Evolutionary conservation across 2,113 vertebrate genomes (phyloP).

Genomic region (Eulemur rufifrons): DNA sequence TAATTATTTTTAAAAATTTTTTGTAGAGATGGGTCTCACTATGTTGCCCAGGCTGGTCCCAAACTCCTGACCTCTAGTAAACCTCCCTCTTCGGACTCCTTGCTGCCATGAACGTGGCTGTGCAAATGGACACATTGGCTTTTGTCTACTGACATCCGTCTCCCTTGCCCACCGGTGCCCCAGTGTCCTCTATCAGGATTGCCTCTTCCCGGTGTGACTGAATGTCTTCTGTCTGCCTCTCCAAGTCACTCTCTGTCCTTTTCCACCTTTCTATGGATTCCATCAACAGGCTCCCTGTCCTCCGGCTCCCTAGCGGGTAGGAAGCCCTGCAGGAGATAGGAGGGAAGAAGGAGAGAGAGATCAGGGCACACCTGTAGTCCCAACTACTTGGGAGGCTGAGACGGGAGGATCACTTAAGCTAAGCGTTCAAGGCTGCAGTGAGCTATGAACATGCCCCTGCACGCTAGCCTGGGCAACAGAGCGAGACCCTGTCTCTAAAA

Average conservation of each 20-base stretch:
- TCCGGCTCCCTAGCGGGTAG: not conserved
- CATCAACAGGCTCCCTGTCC: not conserved
- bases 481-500: too few species aligned
- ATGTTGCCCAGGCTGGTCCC: too few species aligned
- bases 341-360: not conserved
- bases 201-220: not conserved
- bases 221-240: not conserved
- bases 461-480: too few species aligned
- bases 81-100: too few species aligned
- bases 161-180: not conserved
- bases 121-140: not conserved
- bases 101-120: rapidly evolving
- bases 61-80: too few species aligned
- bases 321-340: not conserved
- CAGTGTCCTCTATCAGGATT: not conserved
- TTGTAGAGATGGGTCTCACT: too few species aligned
- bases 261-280: not conserved
- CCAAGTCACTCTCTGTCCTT: not conserved
- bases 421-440: too few species aligned
- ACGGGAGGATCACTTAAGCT: too few species aligned
- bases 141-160: not conserved
- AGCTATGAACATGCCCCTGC: too few species aligned
- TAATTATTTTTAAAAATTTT: too few species aligned
- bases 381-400: too few species aligned
- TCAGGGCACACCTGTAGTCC: not conserved